Conservation (phyloP, 2,797 vertebrate genomes). For the Setipinna tenuifilis region DNA sequence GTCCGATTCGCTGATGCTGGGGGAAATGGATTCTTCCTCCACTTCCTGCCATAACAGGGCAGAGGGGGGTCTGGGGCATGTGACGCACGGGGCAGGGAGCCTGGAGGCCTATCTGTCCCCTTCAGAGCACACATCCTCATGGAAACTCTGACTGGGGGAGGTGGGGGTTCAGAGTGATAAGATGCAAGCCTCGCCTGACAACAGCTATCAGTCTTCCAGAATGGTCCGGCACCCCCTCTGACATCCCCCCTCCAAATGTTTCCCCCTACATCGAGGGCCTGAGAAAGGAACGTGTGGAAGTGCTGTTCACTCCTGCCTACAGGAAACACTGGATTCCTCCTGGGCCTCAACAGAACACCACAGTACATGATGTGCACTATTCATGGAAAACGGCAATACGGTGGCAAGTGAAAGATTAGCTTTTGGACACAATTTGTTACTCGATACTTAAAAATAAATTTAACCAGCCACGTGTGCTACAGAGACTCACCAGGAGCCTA, state of each 20-base stretch:
- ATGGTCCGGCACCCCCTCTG: background rate
- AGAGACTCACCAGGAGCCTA: too few species aligned
- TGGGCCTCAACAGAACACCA: background rate
- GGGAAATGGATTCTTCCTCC: constrained; percentile 63
- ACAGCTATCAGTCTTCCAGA: background rate
- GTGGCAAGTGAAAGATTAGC: background rate
- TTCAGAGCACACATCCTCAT: constrained; percentile 69
- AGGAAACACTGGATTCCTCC: background rate
- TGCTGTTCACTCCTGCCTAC: background rate
- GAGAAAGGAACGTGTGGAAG: background rate
- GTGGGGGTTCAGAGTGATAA: constrained; percentile 41
- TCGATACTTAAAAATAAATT: background rate
- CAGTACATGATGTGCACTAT: background rate
- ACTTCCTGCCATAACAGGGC: constrained; percentile 59
- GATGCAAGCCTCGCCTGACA: background rate
- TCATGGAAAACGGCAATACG: background rate
- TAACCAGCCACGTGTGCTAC: background rate
- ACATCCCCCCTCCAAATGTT: background rate
- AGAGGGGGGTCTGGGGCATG: constrained; percentile 28
- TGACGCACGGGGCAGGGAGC: constrained; percentile 44
- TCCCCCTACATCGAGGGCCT: background rate
- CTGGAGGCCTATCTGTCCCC: constrained; percentile 50
- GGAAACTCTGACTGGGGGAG: constrained; percentile 60
- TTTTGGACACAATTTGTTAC: background rate
- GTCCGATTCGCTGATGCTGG: constrained; percentile 63